A percentile compares a stretch with the other conserved stretches of the same genome.
Conservation (phyloP, 2,888 invertebrate species). For the Tenthredo livida region DNA sequence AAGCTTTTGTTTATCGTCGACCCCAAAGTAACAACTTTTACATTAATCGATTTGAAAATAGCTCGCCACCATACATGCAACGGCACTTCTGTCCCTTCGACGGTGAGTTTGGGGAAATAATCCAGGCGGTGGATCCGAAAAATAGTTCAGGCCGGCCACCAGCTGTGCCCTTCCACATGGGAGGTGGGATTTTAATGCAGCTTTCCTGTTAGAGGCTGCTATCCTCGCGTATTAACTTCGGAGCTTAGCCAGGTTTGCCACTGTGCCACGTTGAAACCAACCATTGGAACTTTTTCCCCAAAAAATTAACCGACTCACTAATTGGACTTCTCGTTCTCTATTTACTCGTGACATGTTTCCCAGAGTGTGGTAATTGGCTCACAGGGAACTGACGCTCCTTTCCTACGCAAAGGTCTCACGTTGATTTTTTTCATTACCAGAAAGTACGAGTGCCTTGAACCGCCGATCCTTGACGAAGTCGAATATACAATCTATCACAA, state of each 20-base stretch:
- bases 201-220: constrained; percentile 42
- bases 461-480: not conserved
- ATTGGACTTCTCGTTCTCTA: constrained; percentile 43
- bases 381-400: constrained; percentile 4
- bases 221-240: constrained; percentile 46
- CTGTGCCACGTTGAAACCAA: constrained; percentile 28
- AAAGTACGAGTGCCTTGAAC: not conserved
- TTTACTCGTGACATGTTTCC: constrained; percentile 29
- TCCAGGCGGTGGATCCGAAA: constrained; percentile 39
- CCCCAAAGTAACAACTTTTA: constrained; percentile 18
- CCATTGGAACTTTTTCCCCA: constrained; percentile 31
- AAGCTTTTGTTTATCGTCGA: constrained; percentile 16
- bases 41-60: constrained; percentile 38
- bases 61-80: constrained; percentile 27
- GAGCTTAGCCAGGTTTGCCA: constrained; percentile 4
- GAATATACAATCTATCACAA: not conserved
- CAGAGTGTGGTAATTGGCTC: constrained; percentile 30
- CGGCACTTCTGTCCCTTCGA: constrained; percentile 38
- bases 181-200: constrained; percentile 44
- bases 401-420: not conserved
- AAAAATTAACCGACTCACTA: constrained; percentile 43
- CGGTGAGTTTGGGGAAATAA: constrained; percentile 33
- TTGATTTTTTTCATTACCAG: not conserved
- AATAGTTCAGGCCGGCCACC: constrained; percentile 30
- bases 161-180: constrained; percentile 43